Base-by-base conservation (phyloP, 2,797 vertebrate species). In the Echeneis naucrates region DNA sequence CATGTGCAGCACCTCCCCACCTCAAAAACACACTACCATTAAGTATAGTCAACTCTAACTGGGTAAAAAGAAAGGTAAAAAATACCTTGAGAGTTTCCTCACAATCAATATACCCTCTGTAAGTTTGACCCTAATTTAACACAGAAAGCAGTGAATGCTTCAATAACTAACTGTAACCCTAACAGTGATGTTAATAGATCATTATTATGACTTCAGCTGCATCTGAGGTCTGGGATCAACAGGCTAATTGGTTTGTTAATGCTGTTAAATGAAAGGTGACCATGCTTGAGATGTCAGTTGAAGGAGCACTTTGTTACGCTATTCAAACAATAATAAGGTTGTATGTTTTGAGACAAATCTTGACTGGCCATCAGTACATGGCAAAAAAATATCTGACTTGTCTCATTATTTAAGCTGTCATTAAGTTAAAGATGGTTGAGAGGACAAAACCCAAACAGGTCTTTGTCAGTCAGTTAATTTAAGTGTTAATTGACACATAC, bases 51-150 rank as follows among this genome's bases (percentile, higher is more conserved):
- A 60, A 24, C 11, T 33, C 23, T 13, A 55, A n/a, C 8, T 51
- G 11, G 42, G 6, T 57, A 26, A 64, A n/a, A n/a, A n/a, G n/a
- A n/a, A n/a, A n/a, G n/a, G n/a, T n/a, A 12, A 47, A 48, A 57
- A 42, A 45, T 57, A 47, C 55, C 37, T 63, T 19, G 33, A 55
- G 21, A 45, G 35, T 61, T 50, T 42, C 44, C 50, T 80, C 58
- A 53, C 52, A 67, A 40, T 69, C 73, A 68, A 72, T 61, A 66
- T 44, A 61, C 30, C 47, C 67, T 60, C 56, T 78, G 50, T 65
- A 52, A 48, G 12, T 68, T 72, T 45, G 12, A 56, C 47, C n/a
- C 44, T 21, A 42, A 17, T 42, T 10, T 35, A 33, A 45, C 16
- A 30, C n/a, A 59, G 23, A 10, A 55, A 32, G 32, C 60, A 53